Evolutionary conservation across 2,797 vertebrate species (phyloP), one percentile per base, ranked within the genome.

Genomic region (Dromococcyx pavoninus): DNA sequence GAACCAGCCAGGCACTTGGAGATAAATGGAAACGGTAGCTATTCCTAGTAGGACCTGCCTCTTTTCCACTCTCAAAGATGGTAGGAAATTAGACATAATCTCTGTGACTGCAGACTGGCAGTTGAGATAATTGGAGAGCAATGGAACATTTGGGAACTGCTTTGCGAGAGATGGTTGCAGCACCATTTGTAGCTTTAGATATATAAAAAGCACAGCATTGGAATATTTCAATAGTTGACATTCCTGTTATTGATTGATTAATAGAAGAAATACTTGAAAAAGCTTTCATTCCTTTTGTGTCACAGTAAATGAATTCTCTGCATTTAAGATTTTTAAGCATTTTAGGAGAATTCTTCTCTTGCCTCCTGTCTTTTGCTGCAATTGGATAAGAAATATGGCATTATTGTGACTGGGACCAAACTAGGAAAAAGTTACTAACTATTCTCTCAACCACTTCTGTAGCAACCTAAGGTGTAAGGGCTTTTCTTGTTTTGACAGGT

Each of bases 401-500:
- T 75, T 72, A 14, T 2, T 88, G 44, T 81, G 44, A 30, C 13
- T 32, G 10, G 17, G 41, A 28, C 27, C 11, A 15, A 84, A 81
- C 33, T 37, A 82, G 44, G 39, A 62, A 61, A 72, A 77, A 41
- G 39, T 53, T 74, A 17, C 0, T 64, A 61, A 58, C 70, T 76
- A 7, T 50, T 85, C 64, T 65, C 23, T 87, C 43, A 66, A 15
- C 11, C 13, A 15, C 48, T 66, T 92, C 33, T 28, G 41, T 33
- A 13, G 51, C 75, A 44, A 30, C 27, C 74, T 35, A 57, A 80
- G 17, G 8, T 43, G 17, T 28, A 87, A 92, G 62, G n/a, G 13
- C 23, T 67, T 23, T 65, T 80, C 13, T 95, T 97, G 50, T 30
- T 94, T 89, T 87, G 80, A 71, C 97, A 99, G 99, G 99, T 87